Evolutionary conservation across 1,140 invertebrate genomes (phyloP).

Genomic region (Trichonephila inaurata): DNA sequence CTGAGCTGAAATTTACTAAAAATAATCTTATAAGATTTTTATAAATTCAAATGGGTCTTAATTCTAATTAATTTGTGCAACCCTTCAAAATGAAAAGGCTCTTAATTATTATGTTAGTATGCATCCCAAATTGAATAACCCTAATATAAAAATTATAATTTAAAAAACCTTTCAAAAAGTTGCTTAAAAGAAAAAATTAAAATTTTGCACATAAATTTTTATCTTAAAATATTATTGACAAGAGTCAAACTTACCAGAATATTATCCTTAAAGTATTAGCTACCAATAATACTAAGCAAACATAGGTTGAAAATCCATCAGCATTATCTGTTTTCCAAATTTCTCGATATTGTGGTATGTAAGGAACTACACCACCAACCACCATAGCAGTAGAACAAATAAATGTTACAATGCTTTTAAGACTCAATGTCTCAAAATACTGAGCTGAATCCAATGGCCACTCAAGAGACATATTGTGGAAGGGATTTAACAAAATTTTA

Average conservation of each 20-base stretch:
- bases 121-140: no score
- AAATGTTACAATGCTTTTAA: slow-evolving; percentile 41
- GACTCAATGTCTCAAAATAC: slow-evolving; percentile 3
- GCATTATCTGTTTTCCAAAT: slow-evolving; percentile 94
- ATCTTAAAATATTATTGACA: background rate
- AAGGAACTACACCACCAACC: slow-evolving; percentile 93
- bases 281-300: slow-evolving; percentile 95
- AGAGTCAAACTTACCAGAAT: slow-evolving; percentile 89
- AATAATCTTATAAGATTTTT: no score
- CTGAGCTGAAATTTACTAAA: no score
- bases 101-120: no score
- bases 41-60: no score
- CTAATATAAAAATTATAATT: no score
- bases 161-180: no score
- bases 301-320: slow-evolving; percentile 96
- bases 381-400: slow-evolving; percentile 87
- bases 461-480: background rate
- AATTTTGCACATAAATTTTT: background rate
- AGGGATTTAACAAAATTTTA: background rate
- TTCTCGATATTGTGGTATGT: slow-evolving; percentile 96
- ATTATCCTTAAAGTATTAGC: slow-evolving; percentile 98
- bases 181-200: no score
- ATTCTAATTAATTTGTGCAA: no score
- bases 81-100: no score
- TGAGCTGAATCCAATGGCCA: slow-evolving; percentile 15